A percentile compares a stretch with the other conserved stretches of the same genome.
phyloP scores from a whole-genome alignment of 2,113 vertebrate genomes.

The Bos javanicus region DNA sequence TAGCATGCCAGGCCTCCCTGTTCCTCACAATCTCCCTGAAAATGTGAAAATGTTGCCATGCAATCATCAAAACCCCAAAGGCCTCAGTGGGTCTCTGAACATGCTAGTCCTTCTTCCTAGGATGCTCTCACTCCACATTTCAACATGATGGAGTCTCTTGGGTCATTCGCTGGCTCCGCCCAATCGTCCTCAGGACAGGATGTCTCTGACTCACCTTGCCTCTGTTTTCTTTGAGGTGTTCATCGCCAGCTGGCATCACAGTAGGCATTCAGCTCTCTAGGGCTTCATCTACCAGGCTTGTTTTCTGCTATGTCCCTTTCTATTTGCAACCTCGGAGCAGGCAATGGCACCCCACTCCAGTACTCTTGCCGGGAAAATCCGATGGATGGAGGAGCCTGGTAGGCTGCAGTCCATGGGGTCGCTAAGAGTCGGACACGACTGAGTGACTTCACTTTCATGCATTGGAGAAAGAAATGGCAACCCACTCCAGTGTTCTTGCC shows the following conservation, averaged over 20 bases:
- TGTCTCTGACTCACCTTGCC: no score
- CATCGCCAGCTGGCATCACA: neutral
- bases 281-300: fast-evolving
- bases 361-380: no score
- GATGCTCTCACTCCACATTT: neutral
- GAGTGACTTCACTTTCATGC: no score
- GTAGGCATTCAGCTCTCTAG: neutral
- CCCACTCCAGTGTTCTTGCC: no score
- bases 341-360: no score
- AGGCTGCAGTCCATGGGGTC: no score
- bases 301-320: neutral
- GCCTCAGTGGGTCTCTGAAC: neutral
- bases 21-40: neutral
- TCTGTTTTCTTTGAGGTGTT: neutral
- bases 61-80: neutral
- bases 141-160: neutral
- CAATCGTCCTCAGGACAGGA: neutral
- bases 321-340: neutral
- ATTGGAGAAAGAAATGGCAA: no score
- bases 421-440: no score
- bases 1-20: neutral
- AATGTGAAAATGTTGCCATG: neutral
- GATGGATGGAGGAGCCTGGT: no score
- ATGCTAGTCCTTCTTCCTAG: neutral
- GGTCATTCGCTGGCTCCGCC: neutral